Conservation (phyloP, 2,797 vertebrate genomes). For the Darevskia nairensis region DNA sequence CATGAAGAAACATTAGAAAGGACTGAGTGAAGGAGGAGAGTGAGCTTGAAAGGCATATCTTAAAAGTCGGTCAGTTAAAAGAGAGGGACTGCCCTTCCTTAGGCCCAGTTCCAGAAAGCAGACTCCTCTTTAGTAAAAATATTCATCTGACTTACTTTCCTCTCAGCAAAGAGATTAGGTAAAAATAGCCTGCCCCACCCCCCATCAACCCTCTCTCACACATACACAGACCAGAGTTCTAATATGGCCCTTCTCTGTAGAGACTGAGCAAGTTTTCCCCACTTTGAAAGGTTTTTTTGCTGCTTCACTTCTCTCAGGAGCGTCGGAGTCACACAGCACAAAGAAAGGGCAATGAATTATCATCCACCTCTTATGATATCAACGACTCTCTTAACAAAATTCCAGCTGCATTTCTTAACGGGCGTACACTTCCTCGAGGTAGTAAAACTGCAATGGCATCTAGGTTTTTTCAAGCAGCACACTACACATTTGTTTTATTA, state of each 20-base stretch:
- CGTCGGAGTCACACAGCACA: background rate
- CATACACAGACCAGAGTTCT: background rate
- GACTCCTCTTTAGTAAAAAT: background rate
- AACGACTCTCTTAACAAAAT: constrained; percentile 27
- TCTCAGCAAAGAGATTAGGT: background rate
- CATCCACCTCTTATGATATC: background rate
- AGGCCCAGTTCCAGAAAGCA: background rate
- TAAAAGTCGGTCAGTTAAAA: background rate
- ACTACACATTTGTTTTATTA: background rate
- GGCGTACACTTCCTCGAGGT: background rate
- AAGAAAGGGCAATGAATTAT: background rate
- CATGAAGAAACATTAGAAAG: constrained; percentile 30
- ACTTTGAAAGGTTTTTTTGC: background rate
- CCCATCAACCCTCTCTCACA: background rate
- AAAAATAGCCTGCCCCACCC: background rate
- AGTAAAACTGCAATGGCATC: constrained; percentile 13
- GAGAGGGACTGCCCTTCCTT: background rate
- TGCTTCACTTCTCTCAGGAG: background rate
- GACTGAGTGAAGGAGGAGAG: background rate
- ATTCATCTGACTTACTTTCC: background rate
- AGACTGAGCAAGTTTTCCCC: background rate
- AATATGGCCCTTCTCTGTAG: background rate
- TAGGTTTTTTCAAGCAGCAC: background rate
- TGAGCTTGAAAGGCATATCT: background rate
- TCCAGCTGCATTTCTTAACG: constrained; percentile 2